Evolutionary conservation across 2,888 invertebrate species (phyloP), one percentile per base, ranked within the genome.

Genomic region (Tillus elongatus): DNA sequence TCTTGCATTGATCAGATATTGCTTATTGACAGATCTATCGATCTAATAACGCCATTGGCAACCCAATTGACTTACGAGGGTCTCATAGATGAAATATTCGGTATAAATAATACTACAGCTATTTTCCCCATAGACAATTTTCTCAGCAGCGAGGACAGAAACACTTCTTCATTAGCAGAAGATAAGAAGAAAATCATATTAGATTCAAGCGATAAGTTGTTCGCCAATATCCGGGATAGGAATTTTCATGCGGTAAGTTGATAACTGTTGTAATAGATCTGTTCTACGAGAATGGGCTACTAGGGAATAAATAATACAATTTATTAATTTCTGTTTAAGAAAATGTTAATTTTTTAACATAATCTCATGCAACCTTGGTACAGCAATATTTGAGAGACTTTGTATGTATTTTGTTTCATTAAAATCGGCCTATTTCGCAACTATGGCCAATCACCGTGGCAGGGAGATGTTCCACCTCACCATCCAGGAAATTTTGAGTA

Each of bases 21-120:
- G 4, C 66, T 98, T 30, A 68, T 98, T 1, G 98, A 99, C 65
- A 73, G 98, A 14, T 80, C 82, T 29, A 75, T 93, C 2, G 98
- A 99, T 71, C 75, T 93, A 36, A 74, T 97, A 32, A 88, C 92
- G 31, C 89, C 93, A 1, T 70, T 98, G 53, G 81, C 89, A 1
- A 93, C 93, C 0, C 98, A 97, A 58, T 74, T 96, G 19, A 97
- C 97, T 0, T 98, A 97, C 54, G 96, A 96, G 65, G 98, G 97
- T 2, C 73, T 98, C 4, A 88, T 98, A 45, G 98, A 98, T 67
- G 96, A 97, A 64, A 75, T 92, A 39, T 96, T 83, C 66, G 85
- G 86, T 19, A 88, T 96, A 40, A 82, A 81, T 49, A 79, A 74
- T 51, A 79, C 82, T 15, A 82, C 85, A 13, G 87, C 87, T 0